phyloP scores from a whole-genome alignment of 2,797 vertebrate genomes.

The Bovichtus diacanthus region DNA sequence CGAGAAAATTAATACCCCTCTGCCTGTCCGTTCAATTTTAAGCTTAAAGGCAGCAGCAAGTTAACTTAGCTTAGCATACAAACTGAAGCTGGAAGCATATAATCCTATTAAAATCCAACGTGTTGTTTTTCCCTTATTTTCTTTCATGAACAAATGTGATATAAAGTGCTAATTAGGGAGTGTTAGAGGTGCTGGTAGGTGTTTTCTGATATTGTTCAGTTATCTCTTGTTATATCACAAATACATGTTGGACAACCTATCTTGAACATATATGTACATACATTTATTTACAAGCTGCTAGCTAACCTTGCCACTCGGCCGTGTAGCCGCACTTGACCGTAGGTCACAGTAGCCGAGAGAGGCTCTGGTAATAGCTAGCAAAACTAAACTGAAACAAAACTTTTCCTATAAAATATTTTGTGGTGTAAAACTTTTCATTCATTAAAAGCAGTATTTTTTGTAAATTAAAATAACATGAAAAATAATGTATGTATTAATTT shows the following conservation, averaged over 20 bases:
- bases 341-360: neutral
- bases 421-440: no score
- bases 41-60: neutral
- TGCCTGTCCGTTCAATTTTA: neutral
- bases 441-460: no score
- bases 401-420: no score
- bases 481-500: no score
- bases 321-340: neutral
- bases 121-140: neutral
- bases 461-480: no score
- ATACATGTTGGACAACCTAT: no score
- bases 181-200: neutral
- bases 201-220: neutral
- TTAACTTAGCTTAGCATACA: slow-evolving; percentile 8
- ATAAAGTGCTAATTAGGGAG: neutral
- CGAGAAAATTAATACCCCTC: neutral
- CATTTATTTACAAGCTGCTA: neutral
- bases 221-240: neutral
- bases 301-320: neutral
- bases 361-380: neutral
- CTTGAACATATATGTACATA: neutral
- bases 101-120: neutral
- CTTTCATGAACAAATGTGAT: neutral
- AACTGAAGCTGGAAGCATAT: neutral
- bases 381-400: no score